Percentiles rank a stretch among this genome's conserved stretches.
Evolutionary conservation across 2,113 vertebrate genomes (phyloP).

Genomic region (Hemibagrus wyckioides): DNA sequence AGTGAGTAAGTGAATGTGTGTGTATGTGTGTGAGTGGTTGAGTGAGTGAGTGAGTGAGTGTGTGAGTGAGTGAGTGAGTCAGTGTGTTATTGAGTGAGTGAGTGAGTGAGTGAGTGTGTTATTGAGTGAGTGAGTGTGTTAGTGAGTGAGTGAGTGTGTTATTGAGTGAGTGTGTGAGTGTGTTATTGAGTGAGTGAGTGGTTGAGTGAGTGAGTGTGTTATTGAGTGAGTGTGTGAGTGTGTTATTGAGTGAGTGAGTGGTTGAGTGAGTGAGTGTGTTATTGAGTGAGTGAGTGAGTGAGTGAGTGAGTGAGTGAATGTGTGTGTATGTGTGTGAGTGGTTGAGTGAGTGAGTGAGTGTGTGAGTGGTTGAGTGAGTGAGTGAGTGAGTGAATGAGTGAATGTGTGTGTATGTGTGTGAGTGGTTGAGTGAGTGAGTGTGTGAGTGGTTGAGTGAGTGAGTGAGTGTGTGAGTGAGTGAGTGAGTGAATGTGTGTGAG

Average conservation of each 20-base stretch:
- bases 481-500: too few species aligned
- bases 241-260: conserved; percentile 10
- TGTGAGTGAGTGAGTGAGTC: neutral
- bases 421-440: too few species aligned
- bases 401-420: too few species aligned
- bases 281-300: too few species aligned
- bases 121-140: conserved; percentile 10
- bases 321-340: too few species aligned
- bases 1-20: conserved; percentile 7
- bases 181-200: neutral
- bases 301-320: conserved; percentile 4
- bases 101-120: neutral
- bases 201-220: conserved; percentile 9
- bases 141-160: conserved; percentile 1
- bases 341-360: neutral
- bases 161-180: too few species aligned
- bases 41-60: conserved; percentile 5
- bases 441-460: neutral
- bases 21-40: too few species aligned
- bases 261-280: neutral
- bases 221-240: neutral
- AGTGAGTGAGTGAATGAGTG: neutral
- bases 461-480: conserved; percentile 3
- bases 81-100: too few species aligned
- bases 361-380: conserved; percentile 15